Evolutionary conservation across 2,113 vertebrate genomes (phyloP).

Genomic region (Cyprinodon tularosa): DNA sequence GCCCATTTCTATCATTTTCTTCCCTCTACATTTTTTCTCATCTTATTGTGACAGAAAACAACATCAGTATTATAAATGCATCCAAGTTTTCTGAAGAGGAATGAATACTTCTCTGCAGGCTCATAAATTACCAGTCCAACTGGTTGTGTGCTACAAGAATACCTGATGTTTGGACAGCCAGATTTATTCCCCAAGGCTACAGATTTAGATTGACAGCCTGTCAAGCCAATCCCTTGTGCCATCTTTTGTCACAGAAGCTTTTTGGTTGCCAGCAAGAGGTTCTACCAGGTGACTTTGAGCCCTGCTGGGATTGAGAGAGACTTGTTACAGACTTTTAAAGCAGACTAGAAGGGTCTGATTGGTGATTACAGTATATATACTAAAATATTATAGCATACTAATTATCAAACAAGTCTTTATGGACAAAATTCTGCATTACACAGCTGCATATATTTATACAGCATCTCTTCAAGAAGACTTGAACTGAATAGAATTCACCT

Average conservation of each 20-base stretch:
- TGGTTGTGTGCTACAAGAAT: slow-evolving; percentile 48
- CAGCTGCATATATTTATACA: no score
- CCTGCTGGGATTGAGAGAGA: slow-evolving; percentile 54
- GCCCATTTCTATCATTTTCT: neutral
- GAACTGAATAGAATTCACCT: no score
- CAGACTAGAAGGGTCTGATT: slow-evolving; percentile 43
- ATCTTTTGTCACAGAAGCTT: slow-evolving; percentile 76
- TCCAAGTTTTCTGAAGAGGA: slow-evolving; percentile 26
- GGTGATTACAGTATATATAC: neutral
- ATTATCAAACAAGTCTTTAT: no score
- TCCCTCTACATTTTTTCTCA: slow-evolving; percentile 3
- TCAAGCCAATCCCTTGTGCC: slow-evolving; percentile 68
- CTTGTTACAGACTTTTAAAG: slow-evolving; percentile 37
- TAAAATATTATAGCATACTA: no score
- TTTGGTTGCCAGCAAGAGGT: slow-evolving; percentile 48
- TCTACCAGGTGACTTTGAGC: slow-evolving; percentile 74
- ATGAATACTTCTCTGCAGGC: slow-evolving; percentile 43
- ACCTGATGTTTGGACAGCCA: slow-evolving; percentile 17
- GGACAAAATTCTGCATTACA: no score
- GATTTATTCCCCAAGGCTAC: slow-evolving; percentile 53
- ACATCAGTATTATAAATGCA: slow-evolving; percentile 53
- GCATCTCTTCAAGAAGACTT: no score
- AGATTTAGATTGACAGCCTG: slow-evolving; percentile 77
- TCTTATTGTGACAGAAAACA: slow-evolving; percentile 13
- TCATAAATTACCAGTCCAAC: slow-evolving; percentile 67